phyloP scores from a whole-genome alignment of 2,797 vertebrate genomes.

The Cryptoblepharus egeriae region DNA sequence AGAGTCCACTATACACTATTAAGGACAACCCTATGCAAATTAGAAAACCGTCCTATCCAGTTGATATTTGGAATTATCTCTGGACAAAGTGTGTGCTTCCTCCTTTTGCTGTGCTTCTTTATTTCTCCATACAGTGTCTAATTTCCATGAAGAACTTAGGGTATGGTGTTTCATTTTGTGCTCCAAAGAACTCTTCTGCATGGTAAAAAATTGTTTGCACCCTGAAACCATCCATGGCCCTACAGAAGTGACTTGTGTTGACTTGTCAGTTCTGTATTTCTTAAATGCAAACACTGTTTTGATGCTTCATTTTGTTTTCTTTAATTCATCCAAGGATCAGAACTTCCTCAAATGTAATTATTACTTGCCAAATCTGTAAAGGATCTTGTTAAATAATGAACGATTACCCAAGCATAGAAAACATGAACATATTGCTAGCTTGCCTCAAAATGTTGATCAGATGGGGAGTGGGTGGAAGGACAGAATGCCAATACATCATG shows the following conservation, averaged over 20 bases:
- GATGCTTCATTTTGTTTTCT: slow-evolving; percentile 51
- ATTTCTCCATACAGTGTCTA: background rate
- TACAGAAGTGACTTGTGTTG: background rate
- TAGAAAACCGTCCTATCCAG: background rate
- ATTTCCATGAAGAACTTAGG: background rate
- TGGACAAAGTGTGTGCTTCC: background rate
- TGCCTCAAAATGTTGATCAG: slow-evolving; percentile 57
- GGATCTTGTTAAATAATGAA: slow-evolving; percentile 59
- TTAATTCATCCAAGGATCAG: slow-evolving; percentile 49
- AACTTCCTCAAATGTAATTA: slow-evolving; percentile 57
- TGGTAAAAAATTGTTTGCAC: background rate
- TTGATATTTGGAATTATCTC: background rate
- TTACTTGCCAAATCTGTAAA: slow-evolving; percentile 59
- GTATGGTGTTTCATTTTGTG: background rate
- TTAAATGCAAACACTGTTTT: background rate
- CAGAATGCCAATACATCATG: slow-evolving; percentile 26
- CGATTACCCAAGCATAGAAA: slow-evolving; percentile 25
- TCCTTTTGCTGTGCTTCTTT: background rate
- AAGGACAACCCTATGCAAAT: background rate
- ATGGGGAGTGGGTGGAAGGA: slow-evolving; percentile 55
- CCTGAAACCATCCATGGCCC: background rate
- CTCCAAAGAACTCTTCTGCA: background rate
- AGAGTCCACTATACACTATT: background rate
- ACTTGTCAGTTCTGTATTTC: background rate
- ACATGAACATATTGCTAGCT: slow-evolving; percentile 36